Evolutionary conservation across 1,140 invertebrate species (phyloP), one percentile per base, ranked within the genome.

Genomic region (Brachionus sp.): DNA sequence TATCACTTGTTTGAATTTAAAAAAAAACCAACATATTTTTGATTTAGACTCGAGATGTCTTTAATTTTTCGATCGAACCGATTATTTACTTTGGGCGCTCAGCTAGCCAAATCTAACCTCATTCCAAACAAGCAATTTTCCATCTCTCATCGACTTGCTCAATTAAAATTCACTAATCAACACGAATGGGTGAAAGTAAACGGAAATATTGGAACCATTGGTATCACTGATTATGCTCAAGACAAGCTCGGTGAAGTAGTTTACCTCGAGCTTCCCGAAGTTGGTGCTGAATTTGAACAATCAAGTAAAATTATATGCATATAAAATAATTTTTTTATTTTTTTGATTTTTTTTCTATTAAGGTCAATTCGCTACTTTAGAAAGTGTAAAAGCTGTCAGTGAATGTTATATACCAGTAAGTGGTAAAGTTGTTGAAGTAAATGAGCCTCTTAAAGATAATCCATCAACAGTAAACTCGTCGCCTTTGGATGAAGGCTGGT

Each of bases 211-310:
- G 64, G 64, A 12, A 42, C 23, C 5, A 39, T 83, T 75, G 82
- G 82, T n/a, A 73, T 83, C 12, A 83, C 64, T 19, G 66, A 83
- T 62, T 83, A 70, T 75, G 82, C 82, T 83, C 82, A 83, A 62
- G 39, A 70, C 39, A 73, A 62, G 12, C 35, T 83, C 2, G 82
- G 82, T 12, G 82, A 83, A 39, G 82, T 83, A 37, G 82, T 83
- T 50, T 83, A 53, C 16, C n/a, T 70, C 6, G 82, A 83, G 37
- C 42, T 83, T 0, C 82, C 82, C 16, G 53, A 70, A 50, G 50
- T 70, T 44, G 82, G 82, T 16, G 66, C 29, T 64, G 29, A 70
- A n/a, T 73, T 70, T 7, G 39, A 73, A 62, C 46, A 80, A 66
- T 57, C 77, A 29, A 75, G 68, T 73, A 42, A 37, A 16, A 39